Base-by-base conservation (phyloP, 1,140 invertebrate genomes). In the Colletes gigas region DNA sequence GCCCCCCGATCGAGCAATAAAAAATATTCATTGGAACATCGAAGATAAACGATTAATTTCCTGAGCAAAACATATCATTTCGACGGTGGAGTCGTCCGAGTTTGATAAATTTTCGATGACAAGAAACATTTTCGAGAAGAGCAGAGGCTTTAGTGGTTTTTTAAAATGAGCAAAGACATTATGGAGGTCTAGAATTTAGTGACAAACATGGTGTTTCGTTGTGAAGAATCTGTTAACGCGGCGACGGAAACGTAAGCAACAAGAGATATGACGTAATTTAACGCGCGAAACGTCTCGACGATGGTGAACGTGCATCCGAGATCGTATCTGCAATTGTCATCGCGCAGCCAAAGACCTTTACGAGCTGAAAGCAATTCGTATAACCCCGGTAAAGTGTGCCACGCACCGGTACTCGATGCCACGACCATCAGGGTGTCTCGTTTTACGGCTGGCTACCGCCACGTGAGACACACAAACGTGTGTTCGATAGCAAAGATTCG, bases 321-420 rank as follows among this genome's bases (percentile, higher is more conserved):
- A 85, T 85, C 83, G 71, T 82, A 84, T 85, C 83, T 76, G 72
- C 83, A 75, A 85, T 83, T 83, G 83, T 83, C 82, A 83, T 75
- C 78, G 75, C 69, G 63, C 70, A 59, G 15, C n/a, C 50, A 62
- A 77, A 30, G 62, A 81, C 63, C 84, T 81, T 71, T 76, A 60
- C 82, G 52, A 63, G 39, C 55, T 44, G 73, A 81, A 66, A 77
- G 65, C 72, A 30, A 85, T 84, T 84, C 84, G 69, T 82, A 74
- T 60, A 75, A 86, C 60, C 60, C 67, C 52, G 57, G 39, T 15
- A 52, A 86, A 86, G 85, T 86, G 63, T 86, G 85, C 70, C 85
- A 78, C 78, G 74, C 72, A 87, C 82, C 85, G 85, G 84, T 87
- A 87, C 72, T 81, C 71, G 44, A 44, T 47, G 84, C 44, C 52